Evolutionary conservation across 1,140 invertebrate genomes (phyloP).

Genomic region (Cataglyphis hispanica): DNA sequence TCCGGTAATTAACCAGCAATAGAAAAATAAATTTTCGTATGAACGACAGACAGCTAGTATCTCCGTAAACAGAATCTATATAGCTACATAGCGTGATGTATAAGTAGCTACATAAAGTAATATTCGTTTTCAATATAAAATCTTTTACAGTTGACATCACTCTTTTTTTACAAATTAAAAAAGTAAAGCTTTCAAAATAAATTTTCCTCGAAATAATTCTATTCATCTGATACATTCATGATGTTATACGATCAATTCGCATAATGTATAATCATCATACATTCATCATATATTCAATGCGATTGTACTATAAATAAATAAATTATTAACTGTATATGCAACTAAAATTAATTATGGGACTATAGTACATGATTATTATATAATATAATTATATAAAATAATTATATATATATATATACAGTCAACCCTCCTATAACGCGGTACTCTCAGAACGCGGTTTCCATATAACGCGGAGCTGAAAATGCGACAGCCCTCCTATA

Average conservation of each 20-base stretch:
- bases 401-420: too few species aligned
- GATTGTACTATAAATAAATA: conserved; percentile 2
- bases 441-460: too few species aligned
- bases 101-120: conserved; percentile 1
- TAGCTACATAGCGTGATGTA: background rate
- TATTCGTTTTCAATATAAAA: background rate
- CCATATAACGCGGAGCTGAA: too few species aligned
- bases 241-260: conserved; percentile 1
- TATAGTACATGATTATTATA: conserved; percentile 14
- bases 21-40: background rate
- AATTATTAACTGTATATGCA: conserved; percentile 13
- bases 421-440: too few species aligned
- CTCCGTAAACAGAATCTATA: background rate
- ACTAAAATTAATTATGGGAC: conserved; percentile 31
- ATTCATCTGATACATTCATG: background rate
- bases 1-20: too few species aligned
- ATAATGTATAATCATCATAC: too few species aligned
- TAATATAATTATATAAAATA: conserved; percentile 24
- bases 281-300: too few species aligned
- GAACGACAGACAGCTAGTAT: background rate
- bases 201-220: background rate
- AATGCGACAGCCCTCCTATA: too few species aligned
- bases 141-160: background rate
- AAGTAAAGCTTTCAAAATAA: background rate
- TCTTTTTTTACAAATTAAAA: background rate